Percentiles rank a stretch among this genome's conserved stretches.
Evolutionary conservation across 2,113 vertebrate species (phyloP).

Genomic region (Oncorhynchus tshawytscha): DNA sequence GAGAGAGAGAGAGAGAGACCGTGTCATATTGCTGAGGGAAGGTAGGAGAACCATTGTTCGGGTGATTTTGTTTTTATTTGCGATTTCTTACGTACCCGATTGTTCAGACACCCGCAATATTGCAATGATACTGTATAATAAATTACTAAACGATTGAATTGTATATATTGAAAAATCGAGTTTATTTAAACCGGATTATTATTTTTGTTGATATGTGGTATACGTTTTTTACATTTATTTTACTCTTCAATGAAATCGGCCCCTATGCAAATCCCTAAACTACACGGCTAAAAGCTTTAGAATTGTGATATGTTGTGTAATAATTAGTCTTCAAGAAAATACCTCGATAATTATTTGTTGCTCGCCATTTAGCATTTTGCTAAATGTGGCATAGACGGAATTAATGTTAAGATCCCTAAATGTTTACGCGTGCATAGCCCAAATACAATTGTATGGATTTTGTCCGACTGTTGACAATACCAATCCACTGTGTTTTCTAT

Average conservation of each 20-base stretch:
- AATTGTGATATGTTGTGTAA: background rate
- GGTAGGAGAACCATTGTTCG: slow-evolving; percentile 22
- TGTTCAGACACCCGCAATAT: background rate
- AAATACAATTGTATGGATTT: background rate
- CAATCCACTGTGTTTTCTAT: background rate
- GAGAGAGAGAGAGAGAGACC: background rate
- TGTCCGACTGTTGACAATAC: background rate
- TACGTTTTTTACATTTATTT: background rate
- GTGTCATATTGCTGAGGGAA: slow-evolving; percentile 1
- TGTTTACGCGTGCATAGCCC: background rate
- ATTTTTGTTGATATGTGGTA: background rate
- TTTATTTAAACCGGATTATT: background rate
- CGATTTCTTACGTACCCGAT: background rate
- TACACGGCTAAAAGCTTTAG: background rate
- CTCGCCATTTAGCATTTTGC: too few relatives aligned
- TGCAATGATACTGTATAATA: background rate
- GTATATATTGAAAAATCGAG: background rate
- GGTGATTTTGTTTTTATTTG: background rate
- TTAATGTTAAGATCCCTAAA: background rate
- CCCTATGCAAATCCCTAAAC: background rate
- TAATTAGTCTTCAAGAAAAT: background rate
- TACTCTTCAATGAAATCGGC: background rate
- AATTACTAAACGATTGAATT: background rate
- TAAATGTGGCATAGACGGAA: background rate
- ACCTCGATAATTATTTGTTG: background rate